Evolutionary conservation across 2,888 invertebrate species (phyloP), one percentile per base, ranked within the genome.

Genomic region (Plemyria rubiginata): DNA sequence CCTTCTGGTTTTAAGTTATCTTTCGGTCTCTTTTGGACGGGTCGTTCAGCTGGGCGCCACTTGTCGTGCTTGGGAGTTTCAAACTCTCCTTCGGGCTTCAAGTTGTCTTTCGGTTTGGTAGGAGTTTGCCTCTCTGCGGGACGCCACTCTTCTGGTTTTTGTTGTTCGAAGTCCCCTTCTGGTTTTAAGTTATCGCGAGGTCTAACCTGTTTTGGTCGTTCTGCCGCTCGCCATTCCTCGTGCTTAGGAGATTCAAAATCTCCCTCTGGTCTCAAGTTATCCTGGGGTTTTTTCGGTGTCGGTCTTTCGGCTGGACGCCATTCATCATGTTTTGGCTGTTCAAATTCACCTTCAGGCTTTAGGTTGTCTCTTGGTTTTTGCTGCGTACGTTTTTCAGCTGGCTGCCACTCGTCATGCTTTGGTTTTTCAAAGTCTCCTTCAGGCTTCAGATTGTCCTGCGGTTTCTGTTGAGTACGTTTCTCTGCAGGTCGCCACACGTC

Each of bases 251-350:
- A 70, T 62, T 90, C 90, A 70, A 94, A 94, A 0, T 94, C 94
- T 0, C 95, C 95, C 78, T 95, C 95, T 0, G 94, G 94, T 50
- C 80, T 84, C 0, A 95, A 74, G 74, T 96, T 95, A 72, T 95
- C 95, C 5, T 83, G 12, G n/a, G 91, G 86, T 51, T 80, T 80
- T 63, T 71, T 75, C 66, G 73, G 76, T 0, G 52, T 63, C 32
- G 55, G 81, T 11, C 79, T 74, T 71, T 90, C 85, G 2, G 90
- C 88, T 1, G 90, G 89, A 2, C 77, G 74, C 80, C 84, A 87
- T 45, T 84, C 70, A 4, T 87, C 88, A 53, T 81, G 84, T 53
- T 80, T 81, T 0, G 87, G 89, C 13, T 80, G 76, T 67, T 93
- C 93, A 55, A 94, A 94, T 0, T 93, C 88, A 2, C 92, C 88